Evolutionary conservation across 2,113 vertebrate species (phyloP), one percentile per base, ranked within the genome.

Genomic region (Fulica atra): DNA sequence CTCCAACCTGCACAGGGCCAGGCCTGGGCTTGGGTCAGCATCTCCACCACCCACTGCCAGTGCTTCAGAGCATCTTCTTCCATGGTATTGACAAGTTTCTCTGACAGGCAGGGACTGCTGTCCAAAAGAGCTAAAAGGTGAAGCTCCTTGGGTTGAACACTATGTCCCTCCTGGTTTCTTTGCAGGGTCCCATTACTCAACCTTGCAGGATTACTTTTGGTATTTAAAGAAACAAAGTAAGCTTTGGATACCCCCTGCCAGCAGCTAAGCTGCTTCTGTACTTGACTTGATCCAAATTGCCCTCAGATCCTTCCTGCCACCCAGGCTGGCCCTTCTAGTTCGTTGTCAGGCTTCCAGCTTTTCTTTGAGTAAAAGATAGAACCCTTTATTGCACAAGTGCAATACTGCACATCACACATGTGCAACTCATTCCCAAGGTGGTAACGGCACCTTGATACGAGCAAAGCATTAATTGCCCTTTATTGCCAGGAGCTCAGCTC

Each of bases 1-100:
- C 24, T 65, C 29, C 42, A 4, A 50, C 31, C 15, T 0, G 0
- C 26, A 36, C 0, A 2, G 16, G 24, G 31, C 11, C 28, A 35
- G 35, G 65, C 7, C 65, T 26, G 25, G 36, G 31, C n/a, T 81
- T 28, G 71, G 28, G 56, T 73, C 56, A n/a, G 35, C 57, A 74
- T 40, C 71, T 60, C 60, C 72, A 50, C 51, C 10, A 54, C 35
- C 25, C 31, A 14, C 69, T 53, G 60, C 25, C 70, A 50, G 28
- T 3, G 1, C 28, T 66, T 51, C 29, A 20, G 20, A 73, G n/a
- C 35, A 65, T 10, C 61, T 51, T 79, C 56, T 73, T 50, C 40
- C 20, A 11, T 0, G 29, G 36, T 53, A 12, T 31, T 35, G 13
- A 44, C 36, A 71, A 36, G 29, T 87, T 80, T 54, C n/a, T 63